These are phyloP conservation scores for Fratercula arctica DNA, from an alignment of 2,797 vertebrate species.

Conservation along the genomic window DNA sequence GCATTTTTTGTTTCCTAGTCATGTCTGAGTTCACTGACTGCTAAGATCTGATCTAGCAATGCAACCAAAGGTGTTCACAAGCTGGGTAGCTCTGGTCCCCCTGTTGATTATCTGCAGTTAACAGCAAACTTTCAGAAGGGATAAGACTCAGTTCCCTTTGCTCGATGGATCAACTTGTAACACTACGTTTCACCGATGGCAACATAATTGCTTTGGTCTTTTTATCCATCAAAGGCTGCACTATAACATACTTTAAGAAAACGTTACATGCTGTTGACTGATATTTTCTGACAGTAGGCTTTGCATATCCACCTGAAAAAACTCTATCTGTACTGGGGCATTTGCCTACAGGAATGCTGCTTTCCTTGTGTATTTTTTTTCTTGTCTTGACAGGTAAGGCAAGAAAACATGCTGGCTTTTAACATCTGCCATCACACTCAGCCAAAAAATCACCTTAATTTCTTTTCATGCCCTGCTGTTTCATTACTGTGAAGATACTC, in stretches of 20 bases:
- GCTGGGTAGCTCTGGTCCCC: not conserved
- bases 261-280: not conserved
- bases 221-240: not conserved
- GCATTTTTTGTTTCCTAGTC: not conserved
- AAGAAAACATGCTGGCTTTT: constrained; percentile 25
- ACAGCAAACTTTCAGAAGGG: not conserved
- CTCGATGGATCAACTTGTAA: not conserved
- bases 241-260: not conserved
- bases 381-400: constrained; percentile 37
- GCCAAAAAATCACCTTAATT: not conserved
- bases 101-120: not conserved
- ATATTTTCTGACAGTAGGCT: not conserved
- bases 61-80: not conserved
- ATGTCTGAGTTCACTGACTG: not conserved
- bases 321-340: not conserved
- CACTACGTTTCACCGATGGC: not conserved
- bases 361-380: not conserved
- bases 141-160: not conserved
- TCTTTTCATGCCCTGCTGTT: constrained; percentile 28
- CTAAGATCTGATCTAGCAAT: not conserved
- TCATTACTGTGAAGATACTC: not conserved
- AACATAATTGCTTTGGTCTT: not conserved
- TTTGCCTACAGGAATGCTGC: not conserved
- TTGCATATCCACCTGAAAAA: not conserved
- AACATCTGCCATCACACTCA: constrained; percentile 24